Percentiles rank a stretch among this genome's conserved stretches.
Conservation (phyloP, 1,140 invertebrate genomes). For the Thalassaphorura encarpata region DNA sequence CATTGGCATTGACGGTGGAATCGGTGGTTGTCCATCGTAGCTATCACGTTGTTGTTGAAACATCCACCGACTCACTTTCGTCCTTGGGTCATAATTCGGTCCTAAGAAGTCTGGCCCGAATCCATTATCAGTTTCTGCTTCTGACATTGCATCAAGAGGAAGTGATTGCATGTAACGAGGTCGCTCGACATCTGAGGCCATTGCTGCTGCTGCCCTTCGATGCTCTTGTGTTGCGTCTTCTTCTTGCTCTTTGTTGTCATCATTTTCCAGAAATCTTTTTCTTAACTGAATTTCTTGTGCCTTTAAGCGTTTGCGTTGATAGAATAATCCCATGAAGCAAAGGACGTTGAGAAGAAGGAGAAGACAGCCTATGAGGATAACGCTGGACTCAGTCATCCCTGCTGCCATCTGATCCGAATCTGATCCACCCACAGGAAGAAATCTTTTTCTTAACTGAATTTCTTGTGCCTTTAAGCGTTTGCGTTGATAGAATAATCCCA, state of each 20-base stretch:
- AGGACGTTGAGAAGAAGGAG: slow-evolving; percentile 24
- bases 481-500: slow-evolving; percentile 31
- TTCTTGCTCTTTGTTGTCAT: background rate
- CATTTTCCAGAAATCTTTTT: background rate
- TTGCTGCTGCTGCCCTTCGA: background rate
- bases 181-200: background rate
- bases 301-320: background rate
- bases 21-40: background rate
- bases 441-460: slow-evolving; percentile 16
- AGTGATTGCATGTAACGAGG: background rate
- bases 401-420: background rate
- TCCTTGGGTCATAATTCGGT: slow-evolving; percentile 29
- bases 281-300: background rate
- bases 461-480: slow-evolving; percentile 25
- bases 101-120: slow-evolving; percentile 30
- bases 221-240: background rate
- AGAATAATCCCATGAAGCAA: background rate
- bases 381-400: slow-evolving; percentile 13
- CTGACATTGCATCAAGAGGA: slow-evolving; percentile 22
- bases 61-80: slow-evolving; percentile 32
- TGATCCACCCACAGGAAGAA: background rate
- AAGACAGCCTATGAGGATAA: slow-evolving; percentile 26
- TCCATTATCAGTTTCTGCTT: slow-evolving; percentile 32
- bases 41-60: slow-evolving; percentile 16
- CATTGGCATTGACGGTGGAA: slow-evolving; percentile 3